phyloP scores from a whole-genome alignment of 2,797 vertebrate species.

The Tapirus indicus region DNA sequence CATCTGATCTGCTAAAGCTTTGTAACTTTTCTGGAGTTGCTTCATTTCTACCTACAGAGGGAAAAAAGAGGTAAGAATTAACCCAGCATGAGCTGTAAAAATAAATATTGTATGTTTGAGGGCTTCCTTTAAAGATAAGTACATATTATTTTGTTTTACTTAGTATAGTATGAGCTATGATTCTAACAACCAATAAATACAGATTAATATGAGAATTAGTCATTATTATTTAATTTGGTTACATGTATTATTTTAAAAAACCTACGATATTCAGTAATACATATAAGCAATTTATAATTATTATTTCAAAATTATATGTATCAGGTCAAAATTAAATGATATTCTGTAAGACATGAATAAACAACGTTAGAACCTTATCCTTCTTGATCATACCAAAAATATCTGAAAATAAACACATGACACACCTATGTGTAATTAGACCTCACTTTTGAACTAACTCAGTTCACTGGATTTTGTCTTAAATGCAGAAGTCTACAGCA shows the following conservation, averaged over 20 bases:
- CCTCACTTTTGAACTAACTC: slow-evolving; percentile 50
- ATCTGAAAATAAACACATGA: slow-evolving; percentile 20
- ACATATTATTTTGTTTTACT: not conserved
- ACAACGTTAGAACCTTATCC: not conserved
- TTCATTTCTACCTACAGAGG: slow-evolving; percentile 96
- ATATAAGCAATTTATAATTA: slow-evolving; percentile 51
- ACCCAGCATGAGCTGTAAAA: slow-evolving; percentile 21
- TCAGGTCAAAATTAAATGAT: slow-evolving; percentile 39
- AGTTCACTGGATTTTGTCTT: slow-evolving; percentile 67
- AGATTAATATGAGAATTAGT: slow-evolving; percentile 42
- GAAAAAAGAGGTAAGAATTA: slow-evolving; percentile 73
- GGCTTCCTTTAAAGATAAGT: slow-evolving; percentile 12
- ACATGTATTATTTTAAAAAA: slow-evolving; percentile 24
- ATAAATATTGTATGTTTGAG: slow-evolving; percentile 9
- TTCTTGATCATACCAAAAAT: slow-evolving; percentile 15
- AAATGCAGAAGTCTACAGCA: slow-evolving; percentile 21
- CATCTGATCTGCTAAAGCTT: slow-evolving; percentile 96
- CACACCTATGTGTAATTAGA: not conserved
- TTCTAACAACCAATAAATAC: not conserved
- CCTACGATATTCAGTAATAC: not conserved
- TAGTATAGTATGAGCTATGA: not conserved
- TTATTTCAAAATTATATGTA: slow-evolving; percentile 60
- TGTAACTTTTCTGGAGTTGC: slow-evolving; percentile 98
- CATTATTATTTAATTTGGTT: not conserved
- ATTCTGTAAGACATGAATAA: not conserved